Evolutionary conservation across 2,888 invertebrate species (phyloP).

Genomic region (Pinctada fucata): DNA sequence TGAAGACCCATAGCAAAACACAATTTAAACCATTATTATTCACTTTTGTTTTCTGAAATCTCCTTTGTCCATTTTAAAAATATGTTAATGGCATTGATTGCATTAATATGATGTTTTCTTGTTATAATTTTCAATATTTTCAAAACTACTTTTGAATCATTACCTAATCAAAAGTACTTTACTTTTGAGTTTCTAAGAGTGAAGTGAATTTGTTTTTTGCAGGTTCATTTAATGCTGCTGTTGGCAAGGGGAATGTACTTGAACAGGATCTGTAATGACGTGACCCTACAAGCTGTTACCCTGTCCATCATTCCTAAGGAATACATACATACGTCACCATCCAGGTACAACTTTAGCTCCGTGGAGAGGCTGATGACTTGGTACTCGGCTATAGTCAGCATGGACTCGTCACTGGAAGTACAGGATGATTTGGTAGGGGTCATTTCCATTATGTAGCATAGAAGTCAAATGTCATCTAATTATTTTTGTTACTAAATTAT

Average conservation of each 20-base stretch:
- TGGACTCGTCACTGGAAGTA: not conserved
- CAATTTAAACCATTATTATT: no score
- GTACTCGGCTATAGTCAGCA: constrained; percentile 7
- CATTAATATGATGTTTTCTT: no score
- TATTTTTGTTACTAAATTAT: no score
- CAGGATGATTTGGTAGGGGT: not conserved
- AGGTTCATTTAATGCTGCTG: constrained; percentile 85
- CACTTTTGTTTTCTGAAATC: no score
- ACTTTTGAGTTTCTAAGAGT: not conserved
- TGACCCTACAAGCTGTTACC: constrained; percentile 83
- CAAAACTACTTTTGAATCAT: no score
- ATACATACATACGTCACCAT: constrained; percentile 76
- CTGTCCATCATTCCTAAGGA: constrained; percentile 84
- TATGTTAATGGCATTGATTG: no score
- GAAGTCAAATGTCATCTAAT: not conserved
- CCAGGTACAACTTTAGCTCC: not conserved
- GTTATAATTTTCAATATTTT: no score
- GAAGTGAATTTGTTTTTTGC: not conserved
- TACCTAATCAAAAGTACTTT: no score
- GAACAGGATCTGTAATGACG: constrained; percentile 72
- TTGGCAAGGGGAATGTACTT: constrained; percentile 88
- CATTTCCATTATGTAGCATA: not conserved
- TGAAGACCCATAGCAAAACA: no score
- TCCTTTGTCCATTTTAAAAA: no score
- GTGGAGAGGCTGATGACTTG: constrained; percentile 14